A percentile compares a stretch with the other conserved stretches of the same genome.
These are phyloP conservation scores for Oceanites oceanicus DNA, from an alignment of 2,113 vertebrate genomes.

Conservation along the genomic window DNA sequence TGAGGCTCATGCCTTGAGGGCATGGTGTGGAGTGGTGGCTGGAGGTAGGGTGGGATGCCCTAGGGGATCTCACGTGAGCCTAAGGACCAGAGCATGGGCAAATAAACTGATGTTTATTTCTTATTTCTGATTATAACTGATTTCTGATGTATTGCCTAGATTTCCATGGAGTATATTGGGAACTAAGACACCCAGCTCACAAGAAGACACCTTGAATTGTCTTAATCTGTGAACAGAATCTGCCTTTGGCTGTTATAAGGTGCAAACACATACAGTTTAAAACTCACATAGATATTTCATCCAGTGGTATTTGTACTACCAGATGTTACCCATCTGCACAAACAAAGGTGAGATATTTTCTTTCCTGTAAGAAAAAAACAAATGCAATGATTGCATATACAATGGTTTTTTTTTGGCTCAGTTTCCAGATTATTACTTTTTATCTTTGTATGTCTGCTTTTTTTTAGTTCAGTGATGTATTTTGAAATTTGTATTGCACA, in stretches of 20 bases:
- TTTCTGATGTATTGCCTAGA: background rate
- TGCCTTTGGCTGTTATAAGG: background rate
- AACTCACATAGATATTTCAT: background rate
- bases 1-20: background rate
- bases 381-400: background rate
- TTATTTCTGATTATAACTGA: fast-evolving
- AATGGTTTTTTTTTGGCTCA: background rate
- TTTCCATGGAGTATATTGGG: background rate
- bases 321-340: background rate
- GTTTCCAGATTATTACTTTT: conserved; percentile 18
- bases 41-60: background rate
- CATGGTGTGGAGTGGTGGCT: background rate
- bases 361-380: background rate
- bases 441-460: background rate
- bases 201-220: background rate
- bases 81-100: background rate
- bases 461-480: background rate
- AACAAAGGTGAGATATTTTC: background rate
- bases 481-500: conserved; percentile 4
- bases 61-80: background rate
- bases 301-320: background rate
- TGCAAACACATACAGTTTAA: background rate
- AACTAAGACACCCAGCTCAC: background rate
- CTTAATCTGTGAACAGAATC: background rate
- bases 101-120: background rate